Base-by-base conservation (phyloP, 92 coral and sea anemone species). In the Palythoa caribaeorum region DNA sequence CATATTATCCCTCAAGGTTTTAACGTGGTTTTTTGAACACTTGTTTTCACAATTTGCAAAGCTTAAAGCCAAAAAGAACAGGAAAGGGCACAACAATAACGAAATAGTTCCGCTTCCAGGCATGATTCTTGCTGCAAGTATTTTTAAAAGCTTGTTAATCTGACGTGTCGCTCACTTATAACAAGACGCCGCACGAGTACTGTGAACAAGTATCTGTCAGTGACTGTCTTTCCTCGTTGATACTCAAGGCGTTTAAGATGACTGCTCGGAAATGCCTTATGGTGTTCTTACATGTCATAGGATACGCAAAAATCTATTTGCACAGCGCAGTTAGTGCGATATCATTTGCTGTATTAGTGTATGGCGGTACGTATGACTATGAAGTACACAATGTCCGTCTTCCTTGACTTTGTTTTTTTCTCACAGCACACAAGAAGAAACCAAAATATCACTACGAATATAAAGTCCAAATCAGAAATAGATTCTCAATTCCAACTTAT, bases 101-200 rank as follows among this genome's bases (percentile, higher is more conserved):
- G 21, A 81, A 65, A 66, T 5, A 81, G 40, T 81, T 81, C 86
- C 86, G 86, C 75, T 66, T 77, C 20, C 63, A 35, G 68, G 59
- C 86, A 81, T 81, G 17, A 5, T 81, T 39, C 38, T 65, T 28
- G 55, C 17, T n/a, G 55, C 39, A 76, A 3, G 65, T 62, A 68
- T 9, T 9, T 53, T 14, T 2, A 59, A 68, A n/a, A 59, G 9
- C 15, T 59, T 79, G 38, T 44, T 62, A 62, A 79, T 11, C 37
- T 52, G 63, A 77, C 83, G 65, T 70, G 74, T 70, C 74, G 15
- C 7, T 70, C 39, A 37, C 40, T 13, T 9, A 11, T 37, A 10
- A 19, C 1, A 21, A 70, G 5, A 70, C 12, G 35, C 5, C 35
- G 17, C 74, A 1, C 74, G 13, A 70, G 39, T 6, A 9, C 9